Conservation (phyloP, 1,140 invertebrate genomes). For the Platyura marginata region DNA sequence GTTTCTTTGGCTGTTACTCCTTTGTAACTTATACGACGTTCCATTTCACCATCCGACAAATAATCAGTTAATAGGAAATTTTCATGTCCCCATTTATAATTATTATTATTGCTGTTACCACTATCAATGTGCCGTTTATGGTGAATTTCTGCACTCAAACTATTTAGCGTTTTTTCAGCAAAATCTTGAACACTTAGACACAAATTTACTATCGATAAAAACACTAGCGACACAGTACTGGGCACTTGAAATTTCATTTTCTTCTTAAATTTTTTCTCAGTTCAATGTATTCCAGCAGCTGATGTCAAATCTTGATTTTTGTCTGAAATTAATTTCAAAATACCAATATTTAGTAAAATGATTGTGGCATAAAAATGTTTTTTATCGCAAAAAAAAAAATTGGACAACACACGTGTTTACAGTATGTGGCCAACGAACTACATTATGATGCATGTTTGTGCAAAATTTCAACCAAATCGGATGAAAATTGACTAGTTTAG, state of each 20-base stretch:
- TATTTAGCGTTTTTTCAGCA: neutral
- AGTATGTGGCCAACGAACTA: too few relatives aligned
- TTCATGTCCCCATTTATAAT: constrained; percentile 15
- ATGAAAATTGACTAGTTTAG: too few relatives aligned
- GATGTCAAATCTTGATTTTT: too few relatives aligned
- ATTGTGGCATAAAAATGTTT: too few relatives aligned
- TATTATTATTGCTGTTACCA: neutral
- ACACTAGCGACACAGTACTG: neutral
- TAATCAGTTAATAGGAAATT: constrained; percentile 38
- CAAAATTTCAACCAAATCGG: too few relatives aligned
- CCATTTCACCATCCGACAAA: constrained; percentile 39
- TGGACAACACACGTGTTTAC: too few relatives aligned
- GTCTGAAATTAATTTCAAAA: too few relatives aligned
- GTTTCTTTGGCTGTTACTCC: constrained; percentile 44
- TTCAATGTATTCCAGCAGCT: too few relatives aligned
- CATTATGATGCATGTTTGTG: too few relatives aligned
- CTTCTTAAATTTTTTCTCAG: too few relatives aligned
- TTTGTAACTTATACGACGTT: constrained; percentile 35
- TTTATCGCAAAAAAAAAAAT: too few relatives aligned
- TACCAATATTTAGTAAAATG: too few relatives aligned
- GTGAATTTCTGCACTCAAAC: neutral
- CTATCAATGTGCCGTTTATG: neutral
- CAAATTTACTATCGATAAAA: neutral
- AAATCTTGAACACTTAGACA: neutral
- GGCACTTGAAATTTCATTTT: neutral